Base-by-base conservation (phyloP, 1,140 invertebrate genomes). In the Drosophila fuyamai region DNA sequence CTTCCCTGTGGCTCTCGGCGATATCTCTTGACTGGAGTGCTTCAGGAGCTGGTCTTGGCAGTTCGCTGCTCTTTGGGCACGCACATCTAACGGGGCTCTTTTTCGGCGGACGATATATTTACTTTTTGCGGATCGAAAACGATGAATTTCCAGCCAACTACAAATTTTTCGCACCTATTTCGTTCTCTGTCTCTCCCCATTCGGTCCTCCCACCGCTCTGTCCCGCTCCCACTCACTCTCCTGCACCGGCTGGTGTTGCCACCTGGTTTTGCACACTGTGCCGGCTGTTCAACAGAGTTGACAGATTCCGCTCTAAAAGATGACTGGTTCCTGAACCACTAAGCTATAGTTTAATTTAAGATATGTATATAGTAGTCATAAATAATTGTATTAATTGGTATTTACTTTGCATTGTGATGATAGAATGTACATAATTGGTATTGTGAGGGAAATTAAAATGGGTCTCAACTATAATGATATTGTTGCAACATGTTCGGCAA, bases 81-180 rank as follows among this genome's bases (percentile, higher is more conserved):
- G 66, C 41, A 67, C 73, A 76, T 76, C 35, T 67, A 76, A 48
- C 36, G 55, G 32, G 32, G 32, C 18, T 50, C 5, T 13, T 41
- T 36, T 32, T 29, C 23, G 47, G 40, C 14, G n/a, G 43, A 12
- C 58, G 18, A 27, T 70, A 27, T 70, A 82, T 57, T 73, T 75
- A 72, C 50, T 54, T 72, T 84, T 63, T 60, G 54, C 68, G 60
- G 43, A 85, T 55, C 54, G 18, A 59, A 77, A 40, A 44, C 16
- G 3, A 41, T 38, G 43, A 68, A 61, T 77, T 77, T 68, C 62
- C 50, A 68, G 51, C 55, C 62, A 76, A 44, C 58, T 48, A 76
- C 41, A 57, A 76, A 71, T 58, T 71, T 71, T 71, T 71, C 67
- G 67, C 67, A 71, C 67, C 67, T 71, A 71, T 71, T 71, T 46